phyloP scores from a whole-genome alignment of 2,113 vertebrate species.

The Nannobrachium achirus region DNA sequence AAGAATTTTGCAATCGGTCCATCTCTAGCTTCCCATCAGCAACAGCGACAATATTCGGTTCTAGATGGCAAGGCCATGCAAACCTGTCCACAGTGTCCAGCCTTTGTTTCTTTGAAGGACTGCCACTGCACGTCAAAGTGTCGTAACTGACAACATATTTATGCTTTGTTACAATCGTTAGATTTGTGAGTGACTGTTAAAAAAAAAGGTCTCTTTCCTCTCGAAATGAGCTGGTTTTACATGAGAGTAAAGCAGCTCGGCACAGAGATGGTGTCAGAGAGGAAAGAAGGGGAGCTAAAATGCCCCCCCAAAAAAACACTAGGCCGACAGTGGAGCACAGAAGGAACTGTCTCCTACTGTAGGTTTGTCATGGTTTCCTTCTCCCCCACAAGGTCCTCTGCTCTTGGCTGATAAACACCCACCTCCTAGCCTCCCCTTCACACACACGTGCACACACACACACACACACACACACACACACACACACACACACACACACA shows the following conservation, averaged over 20 bases:
- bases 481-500: neutral
- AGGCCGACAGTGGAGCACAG: neutral
- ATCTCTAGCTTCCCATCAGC: too few relatives aligned
- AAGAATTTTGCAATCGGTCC: too few relatives aligned
- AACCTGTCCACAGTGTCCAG: too few relatives aligned
- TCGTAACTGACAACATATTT: too few relatives aligned
- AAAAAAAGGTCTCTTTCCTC: too few relatives aligned
- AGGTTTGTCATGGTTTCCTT: constrained; percentile 44
- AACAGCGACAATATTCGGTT: too few relatives aligned
- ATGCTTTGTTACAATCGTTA: too few relatives aligned
- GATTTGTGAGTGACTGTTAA: too few relatives aligned
- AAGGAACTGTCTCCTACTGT: constrained; percentile 28
- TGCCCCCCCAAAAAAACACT: neutral
- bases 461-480: neutral
- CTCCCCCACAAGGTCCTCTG: constrained; percentile 50
- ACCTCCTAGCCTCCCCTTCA: neutral
- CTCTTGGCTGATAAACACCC: constrained; percentile 53
- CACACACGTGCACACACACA: constrained; percentile 4
- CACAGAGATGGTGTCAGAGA: neutral
- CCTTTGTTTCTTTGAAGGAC: too few relatives aligned
- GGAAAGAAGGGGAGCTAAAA: neutral
- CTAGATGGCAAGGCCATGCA: too few relatives aligned
- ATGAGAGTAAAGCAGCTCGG: neutral
- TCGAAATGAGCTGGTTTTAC: too few relatives aligned
- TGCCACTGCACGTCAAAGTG: too few relatives aligned